phyloP scores from a whole-genome alignment of 2,797 vertebrate genomes.

The Florisuga fusca region DNA sequence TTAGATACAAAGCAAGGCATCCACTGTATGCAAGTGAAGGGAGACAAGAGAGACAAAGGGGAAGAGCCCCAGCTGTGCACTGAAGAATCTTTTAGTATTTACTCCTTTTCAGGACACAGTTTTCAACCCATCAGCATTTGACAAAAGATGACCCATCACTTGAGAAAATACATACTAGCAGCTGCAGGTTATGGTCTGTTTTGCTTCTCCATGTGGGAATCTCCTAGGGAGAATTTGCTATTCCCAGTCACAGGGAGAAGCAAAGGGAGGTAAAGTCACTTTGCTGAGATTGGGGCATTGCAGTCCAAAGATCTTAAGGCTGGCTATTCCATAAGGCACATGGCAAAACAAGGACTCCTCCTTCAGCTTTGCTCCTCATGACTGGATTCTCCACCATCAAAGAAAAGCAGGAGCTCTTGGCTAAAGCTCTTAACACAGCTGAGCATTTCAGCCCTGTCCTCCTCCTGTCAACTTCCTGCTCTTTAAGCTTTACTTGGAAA shows the following conservation, averaged over 20 bases:
- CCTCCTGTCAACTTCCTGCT: background rate
- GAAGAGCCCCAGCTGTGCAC: background rate
- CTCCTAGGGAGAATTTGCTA: rapidly evolving
- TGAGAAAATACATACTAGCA: background rate
- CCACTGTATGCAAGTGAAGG: background rate
- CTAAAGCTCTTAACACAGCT: background rate
- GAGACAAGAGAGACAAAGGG: background rate
- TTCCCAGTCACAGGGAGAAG: background rate
- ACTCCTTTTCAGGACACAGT: background rate
- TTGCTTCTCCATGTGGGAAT: background rate
- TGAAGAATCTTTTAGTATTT: background rate
- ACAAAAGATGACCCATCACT: background rate
- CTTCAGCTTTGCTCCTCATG: background rate
- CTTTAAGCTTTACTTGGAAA: background rate
- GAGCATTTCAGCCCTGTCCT: background rate
- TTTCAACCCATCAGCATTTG: background rate
- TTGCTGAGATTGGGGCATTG: background rate
- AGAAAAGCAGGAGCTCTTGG: background rate
- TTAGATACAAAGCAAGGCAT: background rate
- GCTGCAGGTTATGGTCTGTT: background rate
- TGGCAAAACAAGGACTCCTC: background rate
- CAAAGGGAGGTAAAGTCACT: background rate
- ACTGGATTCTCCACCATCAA: background rate
- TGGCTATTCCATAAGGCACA: background rate
- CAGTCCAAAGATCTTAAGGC: background rate